Percentiles rank a stretch among this genome's conserved stretches.
Evolutionary conservation across 2,888 invertebrate species (phyloP).

Genomic region (Cheilosia impressa): DNA sequence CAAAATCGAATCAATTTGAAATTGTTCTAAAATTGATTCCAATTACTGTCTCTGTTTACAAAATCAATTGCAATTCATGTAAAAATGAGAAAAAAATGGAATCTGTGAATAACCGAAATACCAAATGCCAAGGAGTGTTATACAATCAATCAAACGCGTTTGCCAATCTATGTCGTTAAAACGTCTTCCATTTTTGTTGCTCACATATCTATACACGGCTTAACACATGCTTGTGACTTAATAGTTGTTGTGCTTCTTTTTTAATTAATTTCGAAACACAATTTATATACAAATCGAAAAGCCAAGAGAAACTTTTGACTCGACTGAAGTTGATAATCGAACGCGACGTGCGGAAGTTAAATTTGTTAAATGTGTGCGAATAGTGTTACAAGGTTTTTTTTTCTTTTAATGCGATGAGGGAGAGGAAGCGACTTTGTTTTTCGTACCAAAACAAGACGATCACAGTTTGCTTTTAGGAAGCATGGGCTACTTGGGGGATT

Average conservation of each 20-base stretch:
- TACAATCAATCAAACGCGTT: slow-evolving; percentile 16
- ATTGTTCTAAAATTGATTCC: background rate
- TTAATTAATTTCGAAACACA: background rate
- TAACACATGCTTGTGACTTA: background rate
- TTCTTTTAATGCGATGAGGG: too few species aligned
- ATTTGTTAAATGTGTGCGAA: too few species aligned
- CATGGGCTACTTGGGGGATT: too few species aligned
- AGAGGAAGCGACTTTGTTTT: too few species aligned
- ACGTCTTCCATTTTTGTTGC: background rate
- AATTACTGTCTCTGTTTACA: background rate
- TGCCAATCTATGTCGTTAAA: slow-evolving; percentile 12
- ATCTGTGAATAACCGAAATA: background rate
- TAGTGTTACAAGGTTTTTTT: too few species aligned
- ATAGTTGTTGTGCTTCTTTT: background rate
- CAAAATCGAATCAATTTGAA: slow-evolving; percentile 2
- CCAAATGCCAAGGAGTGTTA: slow-evolving; percentile 3
- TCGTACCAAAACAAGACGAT: too few species aligned
- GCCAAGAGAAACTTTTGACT: background rate
- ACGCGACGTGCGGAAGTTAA: too few species aligned
- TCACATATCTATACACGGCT: background rate
- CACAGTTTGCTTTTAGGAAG: too few species aligned
- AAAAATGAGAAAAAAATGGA: background rate
- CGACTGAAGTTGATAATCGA: background rate
- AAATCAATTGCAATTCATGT: background rate
- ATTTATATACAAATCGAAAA: background rate